Conservation (phyloP, 2,888 invertebrate genomes). For the Taenaris catops region DNA sequence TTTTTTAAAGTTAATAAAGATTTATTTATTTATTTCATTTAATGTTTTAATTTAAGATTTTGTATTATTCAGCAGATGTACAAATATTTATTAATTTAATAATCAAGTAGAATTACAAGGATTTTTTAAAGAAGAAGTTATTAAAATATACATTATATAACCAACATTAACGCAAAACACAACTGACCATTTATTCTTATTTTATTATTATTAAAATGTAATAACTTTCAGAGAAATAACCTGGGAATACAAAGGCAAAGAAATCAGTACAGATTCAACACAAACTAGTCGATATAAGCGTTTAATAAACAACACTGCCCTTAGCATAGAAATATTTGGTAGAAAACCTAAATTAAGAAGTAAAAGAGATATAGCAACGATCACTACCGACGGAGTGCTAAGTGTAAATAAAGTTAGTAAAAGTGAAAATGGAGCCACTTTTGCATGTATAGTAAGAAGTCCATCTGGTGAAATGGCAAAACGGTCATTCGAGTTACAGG, state of each 20-base stretch:
- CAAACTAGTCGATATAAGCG: conserved; percentile 54
- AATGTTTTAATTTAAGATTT: no score
- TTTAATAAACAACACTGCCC: conserved; percentile 43
- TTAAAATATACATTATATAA: no score
- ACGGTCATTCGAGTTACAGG: conserved; percentile 84
- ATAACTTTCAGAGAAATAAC: conserved; percentile 54
- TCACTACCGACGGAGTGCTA: conserved; percentile 72
- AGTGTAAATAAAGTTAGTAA: conserved; percentile 82
- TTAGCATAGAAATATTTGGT: conserved; percentile 66
- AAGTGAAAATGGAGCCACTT: conserved; percentile 85
- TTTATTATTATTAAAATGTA: no score
- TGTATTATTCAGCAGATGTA: no score
- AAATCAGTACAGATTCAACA: conserved; percentile 48
- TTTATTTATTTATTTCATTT: no score
- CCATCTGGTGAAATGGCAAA: conserved; percentile 88
- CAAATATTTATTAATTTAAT: no score
- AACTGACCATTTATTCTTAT: no score
- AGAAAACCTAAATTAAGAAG: conserved; percentile 70
- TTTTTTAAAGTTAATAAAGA: no score
- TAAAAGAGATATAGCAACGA: conserved; percentile 46
- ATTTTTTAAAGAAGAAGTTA: no score
- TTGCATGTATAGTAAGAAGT: conserved; percentile 88
- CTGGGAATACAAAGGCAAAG: conserved; percentile 72
- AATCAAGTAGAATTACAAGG: no score
- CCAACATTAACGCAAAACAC: no score